A percentile compares a stretch with the other conserved stretches of the same genome.
Conservation (phyloP, 2,113 vertebrate genomes). For the Falcunculus frontatus region DNA sequence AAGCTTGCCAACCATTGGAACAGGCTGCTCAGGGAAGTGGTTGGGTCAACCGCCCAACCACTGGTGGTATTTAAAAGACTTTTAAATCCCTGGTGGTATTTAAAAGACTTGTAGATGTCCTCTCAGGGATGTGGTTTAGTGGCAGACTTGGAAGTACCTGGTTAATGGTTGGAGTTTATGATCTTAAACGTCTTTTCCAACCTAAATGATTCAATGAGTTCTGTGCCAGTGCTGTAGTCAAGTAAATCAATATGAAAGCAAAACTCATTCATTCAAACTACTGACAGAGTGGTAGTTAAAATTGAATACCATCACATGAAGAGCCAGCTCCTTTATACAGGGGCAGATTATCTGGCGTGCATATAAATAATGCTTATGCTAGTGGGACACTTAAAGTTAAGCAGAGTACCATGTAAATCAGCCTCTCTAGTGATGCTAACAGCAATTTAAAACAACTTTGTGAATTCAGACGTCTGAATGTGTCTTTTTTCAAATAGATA, state of each 20-base stretch:
- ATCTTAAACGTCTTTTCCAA: background rate
- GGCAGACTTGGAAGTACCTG: background rate
- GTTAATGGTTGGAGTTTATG: background rate
- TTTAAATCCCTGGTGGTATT: background rate
- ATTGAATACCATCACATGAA: background rate
- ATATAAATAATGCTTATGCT: background rate
- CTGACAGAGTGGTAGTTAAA: background rate
- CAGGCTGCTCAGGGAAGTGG: background rate
- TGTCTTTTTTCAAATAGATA: background rate
- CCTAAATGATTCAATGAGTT: background rate
- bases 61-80: background rate
- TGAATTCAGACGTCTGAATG: background rate
- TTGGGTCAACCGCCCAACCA: background rate
- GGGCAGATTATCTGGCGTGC: accelerated
- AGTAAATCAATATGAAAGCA: background rate
- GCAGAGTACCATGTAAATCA: background rate
- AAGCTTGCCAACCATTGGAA: background rate
- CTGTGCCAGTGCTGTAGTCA: background rate
- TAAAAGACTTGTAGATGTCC: background rate
- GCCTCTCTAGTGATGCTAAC: background rate
- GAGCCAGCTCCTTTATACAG: background rate
- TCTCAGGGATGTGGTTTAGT: background rate
- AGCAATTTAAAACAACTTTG: background rate
- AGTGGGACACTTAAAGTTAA: background rate
- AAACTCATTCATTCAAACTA: background rate